These are phyloP conservation scores for Trachelus iudaicus DNA, from an alignment of 2,888 invertebrate species.

Conservation along the genomic window DNA sequence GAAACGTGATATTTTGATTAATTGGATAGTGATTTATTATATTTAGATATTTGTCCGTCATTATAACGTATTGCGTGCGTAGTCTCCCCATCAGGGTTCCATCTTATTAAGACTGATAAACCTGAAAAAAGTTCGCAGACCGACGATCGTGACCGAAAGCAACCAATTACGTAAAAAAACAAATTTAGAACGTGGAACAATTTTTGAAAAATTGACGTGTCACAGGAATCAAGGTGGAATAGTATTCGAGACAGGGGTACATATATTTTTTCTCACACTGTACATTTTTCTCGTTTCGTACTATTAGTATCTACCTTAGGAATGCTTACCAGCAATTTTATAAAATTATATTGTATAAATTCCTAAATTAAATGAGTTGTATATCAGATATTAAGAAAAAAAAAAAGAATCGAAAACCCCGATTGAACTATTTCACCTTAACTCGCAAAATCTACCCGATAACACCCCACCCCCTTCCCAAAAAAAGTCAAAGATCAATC, in stretches of 20 bases:
- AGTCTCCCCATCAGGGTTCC: conserved; percentile 39
- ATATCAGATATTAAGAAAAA: neutral
- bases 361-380: neutral
- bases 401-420: neutral
- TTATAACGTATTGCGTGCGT: conserved; percentile 17
- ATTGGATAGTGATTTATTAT: neutral
- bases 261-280: conserved; percentile 10
- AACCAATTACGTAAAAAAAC: neutral
- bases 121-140: conserved; percentile 18
- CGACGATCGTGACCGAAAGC: conserved; percentile 9
- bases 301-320: neutral
- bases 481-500: neutral
- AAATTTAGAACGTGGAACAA: neutral
- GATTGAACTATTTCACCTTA: neutral
- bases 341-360: neutral
- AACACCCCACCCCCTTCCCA: neutral
- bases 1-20: neutral
- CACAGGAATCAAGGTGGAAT: conserved; percentile 5
- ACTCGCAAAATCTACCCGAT: neutral
- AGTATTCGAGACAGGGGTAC: neutral
- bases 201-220: neutral
- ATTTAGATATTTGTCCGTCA: neutral
- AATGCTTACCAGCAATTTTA: neutral
- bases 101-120: conserved; percentile 48
- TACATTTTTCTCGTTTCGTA: neutral